phyloP scores from a whole-genome alignment of 2,797 vertebrate genomes.

The Sibirionetta formosa region DNA sequence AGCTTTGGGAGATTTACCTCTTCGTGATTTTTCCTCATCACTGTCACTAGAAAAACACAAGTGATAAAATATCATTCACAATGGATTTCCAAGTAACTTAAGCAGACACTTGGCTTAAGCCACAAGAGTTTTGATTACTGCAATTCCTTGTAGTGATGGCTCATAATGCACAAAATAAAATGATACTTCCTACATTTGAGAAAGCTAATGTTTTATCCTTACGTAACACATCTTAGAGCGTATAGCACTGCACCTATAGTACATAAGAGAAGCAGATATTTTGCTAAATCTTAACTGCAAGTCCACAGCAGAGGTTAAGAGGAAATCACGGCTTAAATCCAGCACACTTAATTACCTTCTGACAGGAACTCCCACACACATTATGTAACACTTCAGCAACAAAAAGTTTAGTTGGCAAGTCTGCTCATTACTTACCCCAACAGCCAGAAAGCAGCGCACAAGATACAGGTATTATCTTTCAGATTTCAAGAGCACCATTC shows the following conservation, averaged over 20 bases:
- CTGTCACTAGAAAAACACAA: conserved; percentile 88
- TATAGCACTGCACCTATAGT: background rate
- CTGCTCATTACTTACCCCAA: background rate
- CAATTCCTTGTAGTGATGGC: background rate
- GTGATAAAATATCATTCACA: conserved; percentile 14
- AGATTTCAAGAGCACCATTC: background rate
- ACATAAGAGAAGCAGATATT: background rate
- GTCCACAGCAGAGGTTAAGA: background rate
- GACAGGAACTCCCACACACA: conserved; percentile 35
- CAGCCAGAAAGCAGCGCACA: background rate
- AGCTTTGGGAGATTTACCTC: conserved; percentile 87
- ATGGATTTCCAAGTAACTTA: background rate
- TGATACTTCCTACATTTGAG: background rate
- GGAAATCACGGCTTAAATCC: conserved; percentile 33
- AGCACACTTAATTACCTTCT: background rate
- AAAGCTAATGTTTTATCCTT: background rate
- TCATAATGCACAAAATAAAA: background rate
- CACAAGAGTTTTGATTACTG: background rate
- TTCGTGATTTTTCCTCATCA: conserved; percentile 89
- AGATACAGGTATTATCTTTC: background rate
- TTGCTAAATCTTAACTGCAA: conserved; percentile 4
- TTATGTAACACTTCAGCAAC: conserved; percentile 18
- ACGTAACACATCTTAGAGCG: background rate
- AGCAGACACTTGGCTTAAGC: background rate
- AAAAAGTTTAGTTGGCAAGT: background rate